Conservation (phyloP, 2,888 invertebrate species). For the Mechanitis mazaeus region DNA sequence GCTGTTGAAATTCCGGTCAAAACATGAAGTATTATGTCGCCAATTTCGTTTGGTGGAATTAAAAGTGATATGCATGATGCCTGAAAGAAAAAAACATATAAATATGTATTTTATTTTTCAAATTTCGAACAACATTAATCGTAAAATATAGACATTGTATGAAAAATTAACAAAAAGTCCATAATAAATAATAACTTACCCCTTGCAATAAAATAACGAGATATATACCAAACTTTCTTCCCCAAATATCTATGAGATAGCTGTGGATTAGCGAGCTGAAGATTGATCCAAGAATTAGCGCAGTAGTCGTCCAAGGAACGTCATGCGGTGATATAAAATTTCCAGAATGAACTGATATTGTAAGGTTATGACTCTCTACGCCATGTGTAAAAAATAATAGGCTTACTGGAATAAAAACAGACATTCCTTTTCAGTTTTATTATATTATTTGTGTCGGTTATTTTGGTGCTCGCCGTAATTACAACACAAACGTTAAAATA, state of each 20-base stretch:
- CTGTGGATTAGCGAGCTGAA: conserved; percentile 45
- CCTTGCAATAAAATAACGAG: conserved; percentile 55
- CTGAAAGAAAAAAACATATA: conserved; percentile 37
- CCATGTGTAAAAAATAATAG: conserved; percentile 63
- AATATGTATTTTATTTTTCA: background rate
- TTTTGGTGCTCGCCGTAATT: no score
- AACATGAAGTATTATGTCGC: conserved; percentile 42
- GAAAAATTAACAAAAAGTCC: background rate
- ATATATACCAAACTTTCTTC: conserved; percentile 51
- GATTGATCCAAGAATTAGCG: conserved; percentile 43
- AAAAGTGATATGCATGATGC: conserved; percentile 53
- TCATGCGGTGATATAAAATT: conserved; percentile 41
- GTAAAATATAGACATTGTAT: background rate
- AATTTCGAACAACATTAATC: background rate
- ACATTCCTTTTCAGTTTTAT: background rate
- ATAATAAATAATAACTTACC: conserved; percentile 40
- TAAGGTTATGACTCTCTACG: conserved; percentile 49
- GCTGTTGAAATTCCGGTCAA: conserved; percentile 52
- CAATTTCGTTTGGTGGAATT: conserved; percentile 38
- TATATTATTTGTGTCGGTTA: no score
- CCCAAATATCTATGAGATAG: conserved; percentile 43
- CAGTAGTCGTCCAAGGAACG: conserved; percentile 53
- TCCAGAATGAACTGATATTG: conserved; percentile 47
- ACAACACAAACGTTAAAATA: background rate
- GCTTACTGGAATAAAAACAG: conserved; percentile 44